Evolutionary conservation across 1,140 invertebrate species (phyloP).

Genomic region (Dysdera silvatica): DNA sequence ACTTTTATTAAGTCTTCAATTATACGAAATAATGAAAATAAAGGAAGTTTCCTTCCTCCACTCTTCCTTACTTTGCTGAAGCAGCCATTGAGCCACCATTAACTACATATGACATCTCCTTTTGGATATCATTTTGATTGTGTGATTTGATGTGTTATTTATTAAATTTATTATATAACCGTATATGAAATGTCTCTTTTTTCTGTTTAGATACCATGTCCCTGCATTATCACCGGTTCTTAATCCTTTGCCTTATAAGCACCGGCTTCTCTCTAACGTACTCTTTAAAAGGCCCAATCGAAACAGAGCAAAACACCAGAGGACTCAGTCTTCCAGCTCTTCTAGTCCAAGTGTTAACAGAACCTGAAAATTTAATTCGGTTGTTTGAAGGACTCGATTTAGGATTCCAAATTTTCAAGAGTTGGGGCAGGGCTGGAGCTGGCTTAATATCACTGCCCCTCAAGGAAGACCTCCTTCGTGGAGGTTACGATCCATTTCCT

Average conservation of each 20-base stretch:
- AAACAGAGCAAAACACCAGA: background rate
- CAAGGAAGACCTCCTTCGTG: background rate
- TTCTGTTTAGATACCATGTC: background rate
- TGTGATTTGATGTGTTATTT: too few relatives aligned
- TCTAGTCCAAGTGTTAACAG: constrained; percentile 19
- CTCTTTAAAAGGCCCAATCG: constrained; percentile 6
- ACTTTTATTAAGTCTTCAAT: too few relatives aligned
- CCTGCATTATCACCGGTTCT: background rate
- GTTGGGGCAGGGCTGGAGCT: constrained; percentile 8
- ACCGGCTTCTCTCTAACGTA: background rate
- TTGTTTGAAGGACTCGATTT: constrained; percentile 18
- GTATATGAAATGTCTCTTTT: background rate
- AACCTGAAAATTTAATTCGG: constrained; percentile 19
- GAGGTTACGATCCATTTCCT: background rate
- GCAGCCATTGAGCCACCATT: too few relatives aligned
- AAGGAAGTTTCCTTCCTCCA: too few relatives aligned
- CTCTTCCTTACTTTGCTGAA: too few relatives aligned
- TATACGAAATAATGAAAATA: too few relatives aligned
- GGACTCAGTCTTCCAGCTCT: background rate
- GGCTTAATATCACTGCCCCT: constrained; percentile 16
- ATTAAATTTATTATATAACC: background rate
- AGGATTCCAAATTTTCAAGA: constrained; percentile 18
- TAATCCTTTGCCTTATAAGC: background rate
- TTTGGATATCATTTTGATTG: too few relatives aligned
- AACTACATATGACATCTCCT: too few relatives aligned